Conservation (phyloP, 2,797 vertebrate species). For the Geotrypetes seraphini region DNA sequence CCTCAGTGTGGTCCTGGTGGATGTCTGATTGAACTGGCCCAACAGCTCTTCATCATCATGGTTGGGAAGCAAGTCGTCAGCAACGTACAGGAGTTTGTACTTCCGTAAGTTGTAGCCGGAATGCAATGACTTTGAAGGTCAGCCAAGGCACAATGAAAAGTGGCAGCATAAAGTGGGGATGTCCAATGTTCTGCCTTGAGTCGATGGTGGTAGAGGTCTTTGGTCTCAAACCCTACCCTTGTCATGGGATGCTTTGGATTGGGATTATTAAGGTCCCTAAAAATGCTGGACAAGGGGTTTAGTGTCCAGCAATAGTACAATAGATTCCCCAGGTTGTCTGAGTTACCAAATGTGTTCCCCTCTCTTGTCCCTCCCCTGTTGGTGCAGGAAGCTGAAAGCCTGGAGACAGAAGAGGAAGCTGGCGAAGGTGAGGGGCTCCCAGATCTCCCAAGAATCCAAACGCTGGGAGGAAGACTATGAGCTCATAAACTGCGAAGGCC, state of each 20-base stretch:
- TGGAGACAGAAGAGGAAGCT: slow-evolving; percentile 56
- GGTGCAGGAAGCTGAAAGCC: slow-evolving; percentile 60
- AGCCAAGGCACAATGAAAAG: too few relatives aligned
- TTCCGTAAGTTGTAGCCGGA: slow-evolving; percentile 65
- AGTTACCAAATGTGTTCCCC: too few relatives aligned
- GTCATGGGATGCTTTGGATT: not conserved
- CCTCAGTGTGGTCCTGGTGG: slow-evolving; percentile 60
- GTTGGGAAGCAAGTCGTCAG: slow-evolving; percentile 69
- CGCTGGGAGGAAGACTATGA: slow-evolving; percentile 65
- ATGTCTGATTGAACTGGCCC: slow-evolving; percentile 65
- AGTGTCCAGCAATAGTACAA: too few relatives aligned
- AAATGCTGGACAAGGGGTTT: too few relatives aligned
- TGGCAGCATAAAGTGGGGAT: not conserved
- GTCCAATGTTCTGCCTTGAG: too few relatives aligned
- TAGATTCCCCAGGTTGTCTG: too few relatives aligned
- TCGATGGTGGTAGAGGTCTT: too few relatives aligned
- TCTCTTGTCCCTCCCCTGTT: not conserved
- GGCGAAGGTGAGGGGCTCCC: slow-evolving; percentile 39
- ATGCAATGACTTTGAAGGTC: too few relatives aligned
- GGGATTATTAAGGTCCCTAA: not conserved
- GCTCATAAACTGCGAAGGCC: slow-evolving; percentile 55
- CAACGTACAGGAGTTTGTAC: slow-evolving; percentile 64
- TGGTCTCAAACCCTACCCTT: too few relatives aligned
- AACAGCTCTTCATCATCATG: slow-evolving; percentile 73
- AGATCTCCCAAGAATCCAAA: slow-evolving; percentile 33